Conservation (phyloP, 2,113 vertebrate species). For the Spermophilus dauricus region DNA sequence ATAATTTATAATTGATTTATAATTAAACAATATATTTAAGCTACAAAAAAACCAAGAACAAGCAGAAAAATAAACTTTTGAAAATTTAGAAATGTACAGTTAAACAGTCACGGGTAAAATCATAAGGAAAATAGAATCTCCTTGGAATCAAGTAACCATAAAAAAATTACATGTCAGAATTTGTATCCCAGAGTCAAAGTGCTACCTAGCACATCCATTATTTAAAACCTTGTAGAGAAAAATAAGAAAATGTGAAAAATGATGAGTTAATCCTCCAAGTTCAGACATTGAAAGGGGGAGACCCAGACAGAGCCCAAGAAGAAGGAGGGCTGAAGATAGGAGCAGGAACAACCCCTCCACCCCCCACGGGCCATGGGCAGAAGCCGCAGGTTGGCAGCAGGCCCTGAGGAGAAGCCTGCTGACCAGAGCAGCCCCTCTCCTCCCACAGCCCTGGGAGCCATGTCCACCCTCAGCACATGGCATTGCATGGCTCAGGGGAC, state of each 20-base stretch:
- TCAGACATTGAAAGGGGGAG: neutral
- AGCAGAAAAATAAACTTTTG: neutral
- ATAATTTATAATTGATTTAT: neutral
- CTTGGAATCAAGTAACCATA: slow-evolving; percentile 3
- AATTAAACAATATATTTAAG: neutral
- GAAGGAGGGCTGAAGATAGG: neutral
- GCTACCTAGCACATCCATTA: neutral
- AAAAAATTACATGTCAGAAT: neutral
- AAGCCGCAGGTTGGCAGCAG: neutral
- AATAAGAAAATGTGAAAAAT: neutral
- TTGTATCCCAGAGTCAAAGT: neutral
- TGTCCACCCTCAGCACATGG: too few relatives aligned
- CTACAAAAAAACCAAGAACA: neutral
- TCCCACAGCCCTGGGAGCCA: too few relatives aligned
- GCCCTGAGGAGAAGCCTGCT: neutral
- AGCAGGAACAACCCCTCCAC: too few relatives aligned
- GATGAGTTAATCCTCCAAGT: neutral
- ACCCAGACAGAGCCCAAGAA: neutral
- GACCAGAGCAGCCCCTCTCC: neutral
- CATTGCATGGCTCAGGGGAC: neutral
- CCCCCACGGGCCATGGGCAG: too few relatives aligned
- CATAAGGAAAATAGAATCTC: neutral
- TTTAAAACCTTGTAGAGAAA: neutral
- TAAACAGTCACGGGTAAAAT: neutral
- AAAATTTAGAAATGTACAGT: neutral